Base-by-base conservation (phyloP, 2,113 vertebrate species). In the Gobio gobio region DNA sequence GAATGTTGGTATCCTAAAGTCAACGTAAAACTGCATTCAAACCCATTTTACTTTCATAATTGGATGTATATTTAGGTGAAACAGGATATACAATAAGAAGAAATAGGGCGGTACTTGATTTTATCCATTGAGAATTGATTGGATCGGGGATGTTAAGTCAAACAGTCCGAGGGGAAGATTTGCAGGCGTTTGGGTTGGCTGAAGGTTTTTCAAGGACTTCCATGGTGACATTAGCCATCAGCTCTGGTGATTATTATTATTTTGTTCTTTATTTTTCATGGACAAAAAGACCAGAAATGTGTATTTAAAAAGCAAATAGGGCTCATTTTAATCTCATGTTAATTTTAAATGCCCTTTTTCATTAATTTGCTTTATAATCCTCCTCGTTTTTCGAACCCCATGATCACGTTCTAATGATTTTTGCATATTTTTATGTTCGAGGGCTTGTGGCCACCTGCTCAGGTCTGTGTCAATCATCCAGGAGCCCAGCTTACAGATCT, bases 391-490 rank as follows among this genome's bases (percentile, higher is more conserved):
- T 14, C 7, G 1, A 36, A 68, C 13, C 14, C 68, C 20, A 14
- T 24, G 22, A 7, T 73, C 20, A 12, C 0, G 0, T 73, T 72
- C 40, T 6, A 73, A 73, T 45, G 40, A 12, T 45, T 72, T 72
- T 72, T 76, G 18, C 18, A 8, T 8, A 56, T 54, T 49, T 54
- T 24, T 24, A 40, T 20, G 22, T 26, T 29, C 16, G 10, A 8
- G 3, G 70, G 2, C 24, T 43, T 54, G 10, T 77, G 22, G 49
- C 33, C 56, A 68, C 49, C 26, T 51, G 73, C 49, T 24, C 29
- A 33, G 40, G 58, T 47, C n/a, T 63, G 24, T 83, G 86, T 83
- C 86, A 78, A 3, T 74, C 80, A 36, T 56, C 59, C 49, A 58
- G 12, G 70, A 47, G 33, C 4, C 6, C 13, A 33, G 43, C 36